Percentiles rank a stretch among this genome's conserved stretches.
phyloP scores from a whole-genome alignment of 1,140 invertebrate genomes.

The Magallana gigas region DNA sequence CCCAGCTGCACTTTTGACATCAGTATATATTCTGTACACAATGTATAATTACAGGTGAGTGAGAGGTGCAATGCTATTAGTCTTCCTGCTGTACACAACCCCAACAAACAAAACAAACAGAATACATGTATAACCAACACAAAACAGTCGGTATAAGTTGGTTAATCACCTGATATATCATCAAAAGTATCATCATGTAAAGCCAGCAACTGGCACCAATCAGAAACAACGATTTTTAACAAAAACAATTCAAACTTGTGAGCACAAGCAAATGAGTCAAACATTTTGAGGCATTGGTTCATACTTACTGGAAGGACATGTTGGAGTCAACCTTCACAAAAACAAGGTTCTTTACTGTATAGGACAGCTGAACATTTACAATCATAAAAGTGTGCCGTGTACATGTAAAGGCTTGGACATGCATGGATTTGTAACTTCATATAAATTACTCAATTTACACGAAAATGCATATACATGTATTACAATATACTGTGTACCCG shows the following conservation, averaged over 20 bases:
- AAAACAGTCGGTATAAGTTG: not conserved
- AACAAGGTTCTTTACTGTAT: too few species aligned
- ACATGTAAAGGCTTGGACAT: too few species aligned
- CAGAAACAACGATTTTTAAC: not conserved
- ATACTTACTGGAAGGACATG: not conserved
- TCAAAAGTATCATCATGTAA: not conserved
- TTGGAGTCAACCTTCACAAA: too few species aligned
- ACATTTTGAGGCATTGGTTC: not conserved
- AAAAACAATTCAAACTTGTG: not conserved
- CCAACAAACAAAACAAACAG: slow-evolving; percentile 30
- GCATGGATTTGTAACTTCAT: too few species aligned
- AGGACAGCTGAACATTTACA: too few species aligned
- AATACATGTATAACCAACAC: not conserved
- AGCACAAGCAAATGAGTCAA: slow-evolving; percentile 15
- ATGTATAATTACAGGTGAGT: not conserved
- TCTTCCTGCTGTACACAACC: not conserved
- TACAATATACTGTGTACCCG: too few species aligned
- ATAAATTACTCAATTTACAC: too few species aligned
- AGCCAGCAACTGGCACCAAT: not conserved
- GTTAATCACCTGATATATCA: slow-evolving; percentile 1
- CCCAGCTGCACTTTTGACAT: too few species aligned
- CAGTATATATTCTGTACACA: too few species aligned
- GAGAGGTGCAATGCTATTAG: not conserved
- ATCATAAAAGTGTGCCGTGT: too few species aligned
- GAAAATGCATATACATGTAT: too few species aligned